These are phyloP conservation scores for Muscina levida DNA, from an alignment of 2,888 invertebrate species.

Conservation along the genomic window DNA sequence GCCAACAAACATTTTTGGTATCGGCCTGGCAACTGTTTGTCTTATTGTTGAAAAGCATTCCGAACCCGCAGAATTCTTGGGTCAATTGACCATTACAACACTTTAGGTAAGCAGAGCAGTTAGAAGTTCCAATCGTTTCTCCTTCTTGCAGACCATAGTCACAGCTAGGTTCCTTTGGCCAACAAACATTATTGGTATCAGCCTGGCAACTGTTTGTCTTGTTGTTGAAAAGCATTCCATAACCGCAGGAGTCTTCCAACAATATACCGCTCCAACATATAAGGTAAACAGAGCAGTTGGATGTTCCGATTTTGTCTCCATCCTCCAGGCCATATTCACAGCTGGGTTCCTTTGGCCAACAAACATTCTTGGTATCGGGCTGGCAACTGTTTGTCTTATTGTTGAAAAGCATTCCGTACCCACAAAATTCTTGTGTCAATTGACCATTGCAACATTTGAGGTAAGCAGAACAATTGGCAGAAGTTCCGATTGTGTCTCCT, in stretches of 20 bases:
- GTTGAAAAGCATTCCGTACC: constrained; percentile 69
- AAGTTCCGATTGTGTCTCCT: not conserved
- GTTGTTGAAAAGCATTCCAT: constrained; percentile 33
- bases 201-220: constrained; percentile 3
- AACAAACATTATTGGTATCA: constrained; percentile 47
- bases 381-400: not conserved
- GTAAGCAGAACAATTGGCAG: constrained; percentile 14
- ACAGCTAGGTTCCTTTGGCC: constrained; percentile 37
- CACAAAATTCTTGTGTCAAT: constrained; percentile 27
- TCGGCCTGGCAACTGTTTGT: constrained; percentile 52
- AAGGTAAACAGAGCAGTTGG: not conserved
- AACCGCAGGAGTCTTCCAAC: not conserved
- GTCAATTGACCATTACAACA: constrained; percentile 62
- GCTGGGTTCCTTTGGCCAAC: not conserved
- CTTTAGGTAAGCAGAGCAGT: not conserved
- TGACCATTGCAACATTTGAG: constrained; percentile 41
- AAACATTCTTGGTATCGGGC: constrained; percentile 20
- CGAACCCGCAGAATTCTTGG: constrained; percentile 59
- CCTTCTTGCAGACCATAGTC: too few relatives aligned
- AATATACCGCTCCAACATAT: not conserved
- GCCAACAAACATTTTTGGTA: constrained; percentile 24
- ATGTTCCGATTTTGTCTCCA: not conserved
- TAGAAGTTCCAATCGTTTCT: constrained; percentile 34
- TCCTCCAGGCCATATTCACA: constrained; percentile 67
- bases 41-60: constrained; percentile 53